These are phyloP conservation scores for Penaeus indicus DNA, from an alignment of 1,140 invertebrate species.

Conservation along the genomic window DNA sequence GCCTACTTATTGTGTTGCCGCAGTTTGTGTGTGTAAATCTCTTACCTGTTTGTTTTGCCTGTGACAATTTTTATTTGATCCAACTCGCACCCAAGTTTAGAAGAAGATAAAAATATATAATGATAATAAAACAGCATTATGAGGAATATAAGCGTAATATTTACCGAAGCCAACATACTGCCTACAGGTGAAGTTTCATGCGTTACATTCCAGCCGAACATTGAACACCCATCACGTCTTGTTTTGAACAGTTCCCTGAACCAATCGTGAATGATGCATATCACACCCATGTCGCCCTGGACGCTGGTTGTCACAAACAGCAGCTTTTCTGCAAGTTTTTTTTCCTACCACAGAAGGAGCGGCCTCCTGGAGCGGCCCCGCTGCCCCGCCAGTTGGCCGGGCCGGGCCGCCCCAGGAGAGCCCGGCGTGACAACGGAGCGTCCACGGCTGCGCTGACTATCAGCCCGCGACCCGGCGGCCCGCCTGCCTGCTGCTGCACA, in stretches of 20 bases:
- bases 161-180: conserved; percentile 58
- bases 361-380: not conserved
- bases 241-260: conserved; percentile 56
- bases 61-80: conserved; percentile 54
- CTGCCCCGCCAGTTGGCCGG: conserved; percentile 26
- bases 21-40: conserved; percentile 49
- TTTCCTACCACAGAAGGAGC: conserved; percentile 16
- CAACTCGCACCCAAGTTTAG: conserved; percentile 40
- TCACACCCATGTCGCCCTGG: conserved; percentile 62
- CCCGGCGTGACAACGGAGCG: conserved; percentile 51
- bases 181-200: conserved; percentile 59
- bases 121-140: conserved; percentile 13
- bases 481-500: conserved; percentile 26
- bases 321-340: conserved; percentile 43
- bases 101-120: not conserved
- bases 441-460: conserved; percentile 62
- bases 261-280: conserved; percentile 63
- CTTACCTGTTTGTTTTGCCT: conserved; percentile 53
- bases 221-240: conserved; percentile 49
- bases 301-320: conserved; percentile 58
- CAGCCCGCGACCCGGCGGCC: conserved; percentile 53
- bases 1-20: conserved; percentile 52
- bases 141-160: conserved; percentile 52
- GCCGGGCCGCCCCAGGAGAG: conserved; percentile 31
- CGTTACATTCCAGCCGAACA: conserved; percentile 62